Percentiles rank a stretch among this genome's conserved stretches.
These are phyloP conservation scores for Clarias macrocephalus DNA, from an alignment of 2,113 vertebrate species.

Conservation along the genomic window DNA sequence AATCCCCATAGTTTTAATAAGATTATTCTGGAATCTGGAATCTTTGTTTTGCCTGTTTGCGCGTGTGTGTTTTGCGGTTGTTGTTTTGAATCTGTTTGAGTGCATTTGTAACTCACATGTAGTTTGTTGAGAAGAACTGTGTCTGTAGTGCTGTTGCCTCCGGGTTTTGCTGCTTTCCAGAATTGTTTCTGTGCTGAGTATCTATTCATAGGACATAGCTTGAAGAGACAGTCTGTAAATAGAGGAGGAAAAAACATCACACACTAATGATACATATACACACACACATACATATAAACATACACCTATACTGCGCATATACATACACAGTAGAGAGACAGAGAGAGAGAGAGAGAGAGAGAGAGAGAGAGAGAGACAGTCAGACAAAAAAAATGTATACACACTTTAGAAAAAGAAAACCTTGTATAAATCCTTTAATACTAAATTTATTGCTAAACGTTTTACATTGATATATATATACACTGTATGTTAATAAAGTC, in stretches of 20 bases:
- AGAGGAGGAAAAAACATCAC: constrained; percentile 22
- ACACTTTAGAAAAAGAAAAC: no score
- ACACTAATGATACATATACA: background rate
- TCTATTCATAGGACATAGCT: constrained; percentile 97
- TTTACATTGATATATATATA: no score
- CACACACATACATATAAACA: no score
- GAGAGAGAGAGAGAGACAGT: no score
- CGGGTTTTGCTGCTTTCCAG: constrained; percentile 97
- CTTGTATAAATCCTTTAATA: no score
- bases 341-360: no score
- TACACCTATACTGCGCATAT: no score
- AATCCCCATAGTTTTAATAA: background rate
- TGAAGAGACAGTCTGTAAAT: constrained; percentile 91
- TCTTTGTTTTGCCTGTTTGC: background rate
- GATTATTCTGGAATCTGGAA: background rate
- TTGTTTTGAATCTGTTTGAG: background rate
- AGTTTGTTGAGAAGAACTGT: constrained; percentile 93
- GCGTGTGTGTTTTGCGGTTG: no score
- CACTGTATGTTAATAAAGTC: no score
- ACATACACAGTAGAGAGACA: no score
- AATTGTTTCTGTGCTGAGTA: constrained; percentile 99
- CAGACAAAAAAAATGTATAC: no score
- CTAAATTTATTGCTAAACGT: no score
- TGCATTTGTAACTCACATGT: constrained; percentile 76
- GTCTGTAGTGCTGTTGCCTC: constrained; percentile 93